Conservation (phyloP, 2,888 invertebrate genomes). For the Eupithecia dodoneata region DNA sequence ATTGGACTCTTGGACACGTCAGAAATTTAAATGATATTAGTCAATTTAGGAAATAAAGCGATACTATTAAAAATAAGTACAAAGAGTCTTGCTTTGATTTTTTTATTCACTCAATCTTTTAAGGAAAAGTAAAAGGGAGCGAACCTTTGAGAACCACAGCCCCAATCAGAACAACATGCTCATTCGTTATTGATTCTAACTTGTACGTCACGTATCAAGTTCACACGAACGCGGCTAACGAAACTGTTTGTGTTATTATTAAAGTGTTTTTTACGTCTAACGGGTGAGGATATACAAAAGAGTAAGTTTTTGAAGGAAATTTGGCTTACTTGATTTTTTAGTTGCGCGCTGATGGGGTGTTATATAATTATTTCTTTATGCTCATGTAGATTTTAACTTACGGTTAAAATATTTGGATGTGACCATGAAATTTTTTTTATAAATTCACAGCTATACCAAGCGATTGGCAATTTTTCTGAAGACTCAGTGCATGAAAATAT, state of each 20-base stretch:
- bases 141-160: conserved; percentile 24
- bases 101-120: neutral
- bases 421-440: neutral
- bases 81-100: too few species aligned
- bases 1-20: too few species aligned
- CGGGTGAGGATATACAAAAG: neutral
- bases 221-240: conserved; percentile 15
- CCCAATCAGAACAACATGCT: conserved; percentile 18
- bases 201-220: conserved; percentile 24
- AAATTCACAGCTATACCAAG: neutral
- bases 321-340: neutral
- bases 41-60: too few species aligned
- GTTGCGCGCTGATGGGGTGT: neutral
- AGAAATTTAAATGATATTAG: too few species aligned
- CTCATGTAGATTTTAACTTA: neutral
- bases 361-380: neutral
- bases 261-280: neutral
- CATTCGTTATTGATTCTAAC: conserved; percentile 32
- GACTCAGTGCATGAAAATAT: neutral
- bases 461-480: conserved; percentile 4
- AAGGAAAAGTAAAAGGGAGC: neutral
- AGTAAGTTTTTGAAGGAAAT: neutral
- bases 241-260: conserved; percentile 8
- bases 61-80: too few species aligned
- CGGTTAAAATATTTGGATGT: neutral